A percentile compares a stretch with the other conserved stretches of the same genome.
phyloP scores from a whole-genome alignment of 1,140 invertebrate species.

The Plodia interpunctella region DNA sequence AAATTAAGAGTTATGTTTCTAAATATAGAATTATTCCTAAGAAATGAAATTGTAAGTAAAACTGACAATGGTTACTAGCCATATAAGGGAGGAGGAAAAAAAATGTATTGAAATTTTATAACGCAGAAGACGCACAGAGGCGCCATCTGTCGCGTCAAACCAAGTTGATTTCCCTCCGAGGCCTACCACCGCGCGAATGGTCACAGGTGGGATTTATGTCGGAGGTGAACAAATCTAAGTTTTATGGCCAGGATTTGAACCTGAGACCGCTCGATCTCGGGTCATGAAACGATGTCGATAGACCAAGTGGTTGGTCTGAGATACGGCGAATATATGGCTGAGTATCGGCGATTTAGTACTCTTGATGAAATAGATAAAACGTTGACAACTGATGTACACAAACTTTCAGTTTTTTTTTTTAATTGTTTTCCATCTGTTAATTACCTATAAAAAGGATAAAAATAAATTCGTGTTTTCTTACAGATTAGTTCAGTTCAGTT shows the following conservation, averaged over 20 bases:
- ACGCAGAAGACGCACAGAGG: slow-evolving; percentile 16
- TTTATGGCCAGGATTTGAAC: not conserved
- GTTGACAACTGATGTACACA: too few species aligned
- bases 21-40: too few species aligned
- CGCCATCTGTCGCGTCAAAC: slow-evolving; percentile 21
- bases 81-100: not conserved
- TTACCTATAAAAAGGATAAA: too few species aligned
- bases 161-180: slow-evolving; percentile 21
- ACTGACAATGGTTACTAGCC: not conserved
- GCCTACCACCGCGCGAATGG: slow-evolving; percentile 21
- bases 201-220: slow-evolving; percentile 24
- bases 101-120: slow-evolving; percentile 13
- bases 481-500: too few species aligned
- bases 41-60: not conserved
- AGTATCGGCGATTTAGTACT: too few species aligned
- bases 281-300: not conserved
- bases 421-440: too few species aligned
- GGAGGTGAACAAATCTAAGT: slow-evolving; percentile 13
- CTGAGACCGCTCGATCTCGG: not conserved
- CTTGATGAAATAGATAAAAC: too few species aligned
- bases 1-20: too few species aligned
- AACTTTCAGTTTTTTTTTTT: too few species aligned
- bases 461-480: too few species aligned
- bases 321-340: too few species aligned
- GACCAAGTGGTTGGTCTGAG: too few species aligned